Conservation (phyloP, 30 jellyfish, hydroid and myxozoan genomes). For the Catostylus mosaicus region DNA sequence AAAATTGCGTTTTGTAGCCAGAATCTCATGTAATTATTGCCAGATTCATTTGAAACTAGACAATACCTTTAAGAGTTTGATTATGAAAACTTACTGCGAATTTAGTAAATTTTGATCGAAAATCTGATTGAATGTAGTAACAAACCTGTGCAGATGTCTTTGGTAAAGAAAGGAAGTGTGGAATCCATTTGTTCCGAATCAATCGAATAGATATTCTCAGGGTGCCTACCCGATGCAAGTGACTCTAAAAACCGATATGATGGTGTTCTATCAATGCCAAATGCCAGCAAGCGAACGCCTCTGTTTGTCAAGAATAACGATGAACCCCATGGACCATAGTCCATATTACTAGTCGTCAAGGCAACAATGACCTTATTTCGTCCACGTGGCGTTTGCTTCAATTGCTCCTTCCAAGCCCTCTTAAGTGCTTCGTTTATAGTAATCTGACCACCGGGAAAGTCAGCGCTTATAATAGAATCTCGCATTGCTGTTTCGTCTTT, state of each 20-base stretch:
- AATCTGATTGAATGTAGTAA: too few relatives aligned
- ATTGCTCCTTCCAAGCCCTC: conserved; percentile 91
- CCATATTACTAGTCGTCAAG: conserved; percentile 87
- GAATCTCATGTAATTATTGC: too few relatives aligned
- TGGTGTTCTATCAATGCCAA: conserved; percentile 90
- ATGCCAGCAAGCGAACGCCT: conserved; percentile 87
- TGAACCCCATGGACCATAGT: conserved; percentile 92
- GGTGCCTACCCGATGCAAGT: conserved; percentile 89
- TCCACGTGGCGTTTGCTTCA: conserved; percentile 68
- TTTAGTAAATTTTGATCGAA: too few relatives aligned
- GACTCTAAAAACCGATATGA: conserved; percentile 82
- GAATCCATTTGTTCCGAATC: conserved; percentile 81
- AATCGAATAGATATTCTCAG: conserved; percentile 87
- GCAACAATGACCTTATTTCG: conserved; percentile 84
- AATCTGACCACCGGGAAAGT: conserved; percentile 90
- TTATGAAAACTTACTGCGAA: too few relatives aligned
- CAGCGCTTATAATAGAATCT: conserved; percentile 39
- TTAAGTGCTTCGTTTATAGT: conserved; percentile 93
- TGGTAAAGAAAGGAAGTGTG: conserved; percentile 80
- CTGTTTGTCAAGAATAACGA: conserved; percentile 84
- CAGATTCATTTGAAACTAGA: too few relatives aligned
- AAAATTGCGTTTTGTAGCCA: too few relatives aligned
- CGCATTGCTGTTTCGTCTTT: conserved; percentile 36
- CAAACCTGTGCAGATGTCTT: conserved; percentile 94
- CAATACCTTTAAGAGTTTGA: too few relatives aligned